A percentile compares a stretch with the other conserved stretches of the same genome.
phyloP scores from a whole-genome alignment of 1,140 invertebrate genomes.

The Eriosoma lanigerum region DNA sequence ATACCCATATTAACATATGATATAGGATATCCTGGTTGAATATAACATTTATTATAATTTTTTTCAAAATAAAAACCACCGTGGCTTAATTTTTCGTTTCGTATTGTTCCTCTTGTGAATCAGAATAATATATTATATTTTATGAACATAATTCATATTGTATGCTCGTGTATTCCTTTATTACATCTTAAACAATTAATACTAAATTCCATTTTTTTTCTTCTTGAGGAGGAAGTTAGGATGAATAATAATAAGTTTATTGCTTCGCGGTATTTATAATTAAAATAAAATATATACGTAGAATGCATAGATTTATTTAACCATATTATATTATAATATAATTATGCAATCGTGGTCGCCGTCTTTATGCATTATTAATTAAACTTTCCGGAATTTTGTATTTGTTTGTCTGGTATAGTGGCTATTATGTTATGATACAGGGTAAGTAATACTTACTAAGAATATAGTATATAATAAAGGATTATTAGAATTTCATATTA shows the following conservation, averaged over 20 bases:
- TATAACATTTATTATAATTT: not conserved
- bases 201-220: not conserved
- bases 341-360: too few species aligned
- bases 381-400: too few species aligned
- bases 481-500: too few species aligned
- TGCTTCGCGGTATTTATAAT: not conserved
- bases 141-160: not conserved
- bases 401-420: too few species aligned
- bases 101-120: constrained; percentile 21
- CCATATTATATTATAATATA: too few species aligned
- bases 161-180: not conserved
- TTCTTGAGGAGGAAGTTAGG: not conserved
- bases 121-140: not conserved
- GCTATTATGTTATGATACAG: too few species aligned
- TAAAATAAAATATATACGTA: too few species aligned
- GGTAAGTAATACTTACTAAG: too few species aligned
- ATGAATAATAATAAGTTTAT: not conserved
- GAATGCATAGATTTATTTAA: too few species aligned
- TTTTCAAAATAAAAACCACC: not conserved
- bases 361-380: too few species aligned
- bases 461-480: too few species aligned
- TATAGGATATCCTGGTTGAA: not conserved
- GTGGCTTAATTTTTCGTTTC: not conserved
- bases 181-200: not conserved
- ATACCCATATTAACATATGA: constrained; percentile 1